Conservation (phyloP, 2,113 vertebrate species). For the Salvelinus alpinus region DNA sequence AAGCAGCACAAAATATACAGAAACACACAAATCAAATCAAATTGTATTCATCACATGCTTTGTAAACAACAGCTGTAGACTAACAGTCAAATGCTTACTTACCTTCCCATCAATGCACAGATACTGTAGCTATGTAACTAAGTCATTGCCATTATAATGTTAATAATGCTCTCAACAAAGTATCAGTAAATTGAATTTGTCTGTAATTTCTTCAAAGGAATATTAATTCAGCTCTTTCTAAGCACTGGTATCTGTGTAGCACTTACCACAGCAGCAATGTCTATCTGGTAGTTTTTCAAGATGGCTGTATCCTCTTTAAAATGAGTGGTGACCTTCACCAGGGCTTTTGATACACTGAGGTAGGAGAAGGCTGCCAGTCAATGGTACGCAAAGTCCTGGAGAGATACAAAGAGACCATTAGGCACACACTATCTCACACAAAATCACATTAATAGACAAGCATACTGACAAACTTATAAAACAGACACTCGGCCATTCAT, state of each 20-base stretch:
- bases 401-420: conserved; percentile 2
- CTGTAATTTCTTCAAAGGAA: neutral
- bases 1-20: conserved; percentile 15
- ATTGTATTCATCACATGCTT: too few relatives aligned
- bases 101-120: too few relatives aligned
- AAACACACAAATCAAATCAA: too few relatives aligned
- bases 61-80: too few relatives aligned
- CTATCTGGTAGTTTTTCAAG: conserved; percentile 65
- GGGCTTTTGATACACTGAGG: conserved; percentile 67
- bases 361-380: conserved; percentile 68
- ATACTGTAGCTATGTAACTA: too few relatives aligned
- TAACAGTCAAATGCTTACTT: too few relatives aligned
- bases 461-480: too few relatives aligned
- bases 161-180: neutral
- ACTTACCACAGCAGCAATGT: conserved; percentile 83
- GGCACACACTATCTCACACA: too few relatives aligned
- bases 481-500: too few relatives aligned
- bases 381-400: conserved; percentile 65
- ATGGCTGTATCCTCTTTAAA: neutral
- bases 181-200: neutral
- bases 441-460: too few relatives aligned
- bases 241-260: neutral
- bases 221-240: neutral
- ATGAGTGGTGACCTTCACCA: conserved; percentile 43
- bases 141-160: too few relatives aligned